A percentile compares a stretch with the other conserved stretches of the same genome.
Evolutionary conservation across 2,797 vertebrate genomes (phyloP).

Genomic region (Clarias pachynema): DNA sequence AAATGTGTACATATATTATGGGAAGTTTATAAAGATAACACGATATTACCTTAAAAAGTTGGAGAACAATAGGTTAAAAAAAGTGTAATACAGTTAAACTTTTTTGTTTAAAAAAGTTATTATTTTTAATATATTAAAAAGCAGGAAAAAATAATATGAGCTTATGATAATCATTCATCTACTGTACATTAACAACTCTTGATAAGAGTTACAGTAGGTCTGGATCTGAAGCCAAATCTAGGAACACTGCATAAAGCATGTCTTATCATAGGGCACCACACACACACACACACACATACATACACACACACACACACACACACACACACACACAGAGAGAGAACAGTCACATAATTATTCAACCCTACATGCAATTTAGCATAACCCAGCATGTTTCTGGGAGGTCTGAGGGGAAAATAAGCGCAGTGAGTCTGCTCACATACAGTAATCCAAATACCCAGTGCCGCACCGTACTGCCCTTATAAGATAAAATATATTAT

Average conservation of each 20-base stretch:
- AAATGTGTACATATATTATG: background rate
- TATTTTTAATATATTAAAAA: background rate
- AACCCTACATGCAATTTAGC: background rate
- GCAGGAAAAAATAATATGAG: background rate
- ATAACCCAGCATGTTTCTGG: background rate
- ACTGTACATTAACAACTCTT: background rate
- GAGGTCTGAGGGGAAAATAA: background rate
- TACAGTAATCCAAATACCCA: background rate
- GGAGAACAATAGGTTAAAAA: background rate
- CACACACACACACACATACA: background rate
- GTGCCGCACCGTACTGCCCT: background rate
- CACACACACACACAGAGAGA: background rate
- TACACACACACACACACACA: background rate
- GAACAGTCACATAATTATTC: background rate
- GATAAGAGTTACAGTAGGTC: background rate
- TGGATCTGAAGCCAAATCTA: background rate
- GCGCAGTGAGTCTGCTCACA: background rate
- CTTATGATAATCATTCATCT: background rate
- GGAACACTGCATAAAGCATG: background rate
- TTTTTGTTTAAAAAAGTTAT: background rate
- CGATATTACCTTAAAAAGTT: background rate
- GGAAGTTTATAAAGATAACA: background rate
- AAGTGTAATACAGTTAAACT: background rate
- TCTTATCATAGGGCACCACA: background rate
- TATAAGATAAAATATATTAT: background rate